Percentiles rank a stretch among this genome's conserved stretches.
Conservation (phyloP, 1,140 invertebrate genomes). For the Drosophila busckii region DNA sequence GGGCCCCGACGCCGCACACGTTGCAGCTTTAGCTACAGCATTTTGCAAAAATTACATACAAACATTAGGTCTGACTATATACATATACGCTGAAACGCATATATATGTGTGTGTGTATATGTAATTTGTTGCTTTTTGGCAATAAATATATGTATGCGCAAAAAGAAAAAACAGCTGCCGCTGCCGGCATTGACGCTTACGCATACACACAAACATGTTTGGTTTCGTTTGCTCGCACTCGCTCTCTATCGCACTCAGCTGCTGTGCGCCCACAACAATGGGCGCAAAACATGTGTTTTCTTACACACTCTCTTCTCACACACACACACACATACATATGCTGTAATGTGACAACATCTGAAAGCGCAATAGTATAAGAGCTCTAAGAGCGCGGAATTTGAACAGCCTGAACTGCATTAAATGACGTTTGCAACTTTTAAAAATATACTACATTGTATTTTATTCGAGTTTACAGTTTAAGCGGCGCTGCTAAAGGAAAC, state of each 20-base stretch:
- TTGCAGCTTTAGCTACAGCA: conserved; percentile 25
- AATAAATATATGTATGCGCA: conserved; percentile 11
- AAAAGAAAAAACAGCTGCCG: conserved; percentile 56
- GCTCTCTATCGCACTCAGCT: conserved; percentile 62
- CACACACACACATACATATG: conserved; percentile 15
- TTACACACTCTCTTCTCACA: conserved; percentile 33
- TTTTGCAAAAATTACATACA: conserved; percentile 27
- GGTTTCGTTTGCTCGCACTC: conserved; percentile 56
- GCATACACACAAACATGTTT: conserved; percentile 4
- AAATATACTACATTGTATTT: neutral
- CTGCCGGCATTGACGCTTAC: conserved; percentile 43
- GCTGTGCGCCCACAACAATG: conserved; percentile 38
- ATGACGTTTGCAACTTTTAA: conserved; percentile 23
- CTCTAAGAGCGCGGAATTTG: neutral
- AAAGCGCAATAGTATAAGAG: neutral
- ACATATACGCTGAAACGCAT: conserved; percentile 1
- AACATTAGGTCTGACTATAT: conserved; percentile 19
- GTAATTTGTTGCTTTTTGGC: conserved; percentile 1
- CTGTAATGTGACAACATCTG: conserved; percentile 36
- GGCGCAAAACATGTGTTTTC: conserved; percentile 72
- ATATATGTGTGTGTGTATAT: neutral
- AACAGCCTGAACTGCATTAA: conserved; percentile 14
- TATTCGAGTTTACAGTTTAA: neutral
- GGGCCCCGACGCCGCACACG: conserved; percentile 43
- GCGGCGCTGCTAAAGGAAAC: neutral